phyloP scores from a whole-genome alignment of 2,797 vertebrate species.

The Siniperca scherzeri region DNA sequence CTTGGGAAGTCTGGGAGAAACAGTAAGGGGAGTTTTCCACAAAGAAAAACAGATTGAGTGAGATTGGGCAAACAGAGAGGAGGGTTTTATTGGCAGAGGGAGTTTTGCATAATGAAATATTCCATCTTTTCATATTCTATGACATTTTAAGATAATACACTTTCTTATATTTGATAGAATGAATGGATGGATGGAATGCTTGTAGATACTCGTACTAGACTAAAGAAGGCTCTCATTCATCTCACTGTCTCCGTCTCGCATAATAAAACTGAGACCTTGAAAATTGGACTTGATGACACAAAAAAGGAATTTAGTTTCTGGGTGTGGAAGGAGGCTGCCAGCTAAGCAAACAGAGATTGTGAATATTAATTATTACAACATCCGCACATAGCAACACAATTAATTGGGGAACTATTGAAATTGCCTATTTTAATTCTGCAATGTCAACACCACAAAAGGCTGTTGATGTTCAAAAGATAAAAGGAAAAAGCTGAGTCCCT shows the following conservation, averaged over 20 bases:
- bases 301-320: conserved; percentile 38
- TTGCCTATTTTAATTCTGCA: conserved; percentile 44
- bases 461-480: conserved; percentile 37
- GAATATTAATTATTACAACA: conserved; percentile 56
- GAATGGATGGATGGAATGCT: conserved; percentile 17
- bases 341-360: conserved; percentile 56
- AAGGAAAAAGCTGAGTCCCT: conserved; percentile 10
- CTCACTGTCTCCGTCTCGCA: conserved; percentile 11
- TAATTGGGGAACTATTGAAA: conserved; percentile 65
- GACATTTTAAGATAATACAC: conserved; percentile 43
- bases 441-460: conserved; percentile 56
- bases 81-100: conserved; percentile 43
- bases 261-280: conserved; percentile 54
- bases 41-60: conserved; percentile 52
- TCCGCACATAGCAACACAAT: conserved; percentile 33
- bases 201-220: conserved; percentile 23
- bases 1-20: conserved; percentile 72
- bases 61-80: conserved; percentile 52
- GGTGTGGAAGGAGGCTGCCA: conserved; percentile 53
- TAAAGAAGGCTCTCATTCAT: conserved; percentile 35
- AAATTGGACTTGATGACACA: conserved; percentile 56
- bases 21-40: conserved; percentile 58
- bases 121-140: conserved; percentile 50
- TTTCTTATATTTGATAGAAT: conserved; percentile 34
- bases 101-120: conserved; percentile 59